phyloP scores from a whole-genome alignment of 2,888 invertebrate species.

The Helleia helle region DNA sequence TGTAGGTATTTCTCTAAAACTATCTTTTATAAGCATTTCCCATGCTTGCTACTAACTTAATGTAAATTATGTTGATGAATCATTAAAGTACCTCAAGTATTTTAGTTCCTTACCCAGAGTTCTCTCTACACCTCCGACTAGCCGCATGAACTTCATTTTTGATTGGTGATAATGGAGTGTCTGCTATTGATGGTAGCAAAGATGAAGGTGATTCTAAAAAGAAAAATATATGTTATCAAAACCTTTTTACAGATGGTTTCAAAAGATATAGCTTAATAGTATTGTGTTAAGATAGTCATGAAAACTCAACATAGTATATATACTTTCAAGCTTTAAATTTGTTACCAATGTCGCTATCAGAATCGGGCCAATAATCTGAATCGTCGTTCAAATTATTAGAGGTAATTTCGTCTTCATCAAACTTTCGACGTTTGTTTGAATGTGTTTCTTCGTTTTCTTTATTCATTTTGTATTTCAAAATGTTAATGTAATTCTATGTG shows the following conservation, averaged over 20 bases:
- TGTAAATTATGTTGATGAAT: too few relatives aligned
- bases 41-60: too few relatives aligned
- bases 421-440: constrained; percentile 48
- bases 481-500: too few relatives aligned
- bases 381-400: constrained; percentile 34
- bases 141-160: constrained; percentile 69
- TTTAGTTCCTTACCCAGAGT: constrained; percentile 52
- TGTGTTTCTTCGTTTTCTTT: constrained; percentile 46
- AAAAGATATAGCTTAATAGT: too few relatives aligned
- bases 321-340: too few relatives aligned
- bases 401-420: constrained; percentile 31
- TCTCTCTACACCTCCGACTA: constrained; percentile 64
- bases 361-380: constrained; percentile 59
- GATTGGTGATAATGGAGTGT: constrained; percentile 73
- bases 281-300: too few relatives aligned
- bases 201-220: constrained; percentile 77
- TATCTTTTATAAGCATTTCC: too few relatives aligned
- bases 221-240: too few relatives aligned
- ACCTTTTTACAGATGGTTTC: too few relatives aligned
- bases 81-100: too few relatives aligned
- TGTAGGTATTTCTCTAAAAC: too few relatives aligned
- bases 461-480: constrained; percentile 35
- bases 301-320: too few relatives aligned
- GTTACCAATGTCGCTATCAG: constrained; percentile 46
- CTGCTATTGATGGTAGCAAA: constrained; percentile 71